Evolutionary conservation across 2,113 vertebrate genomes (phyloP), one percentile per base, ranked within the genome.

Genomic region (Agelaius tricolor): DNA sequence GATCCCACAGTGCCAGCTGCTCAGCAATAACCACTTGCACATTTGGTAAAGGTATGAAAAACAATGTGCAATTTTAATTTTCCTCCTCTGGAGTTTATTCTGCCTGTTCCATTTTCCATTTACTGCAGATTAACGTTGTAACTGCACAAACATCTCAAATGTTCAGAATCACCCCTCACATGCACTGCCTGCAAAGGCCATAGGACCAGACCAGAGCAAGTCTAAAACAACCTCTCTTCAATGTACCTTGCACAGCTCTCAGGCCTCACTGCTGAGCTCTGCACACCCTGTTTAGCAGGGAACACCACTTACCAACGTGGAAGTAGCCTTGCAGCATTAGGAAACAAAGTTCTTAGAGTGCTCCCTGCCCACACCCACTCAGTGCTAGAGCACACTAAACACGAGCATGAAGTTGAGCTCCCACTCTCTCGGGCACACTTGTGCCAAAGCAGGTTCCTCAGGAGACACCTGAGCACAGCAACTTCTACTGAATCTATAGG

Each of bases 171-270:
- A 51, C 28, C 59, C 21, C 21, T 43, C 33, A n/a, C 5, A 7
- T 4, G 7, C 2, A 5, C 13, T 55, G n/a, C 28, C 17, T 68
- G 33, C 2, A 2, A 51, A 49, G 27, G 55, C 57, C 82, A 74
- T 0, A 26, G 69, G 11, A 66, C 13, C 44, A 90, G 43, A 47
- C 23, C 8, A 33, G 4, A 39, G 37, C 1, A 4, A 54, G 14
- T 6, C 44, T 80, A 75, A 81, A 69, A 47, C 9, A 59, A 72
- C 30, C 13, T 39, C 58, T 41, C 10, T 43, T 61, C 23, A 55
- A 1, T 1, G 1, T 5, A 14, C 14, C 7, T 27, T 47, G 26
- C 15, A 7, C 3, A 5, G 7, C 18, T 43, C 11, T 20, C 20
- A 39, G 46, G n/a, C 17, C 37, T 11, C 13, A 5, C 59, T 39